A percentile compares a stretch with the other conserved stretches of the same genome.
Evolutionary conservation across 2,113 vertebrate genomes (phyloP).

Genomic region (Oplegnathus fasciatus): DNA sequence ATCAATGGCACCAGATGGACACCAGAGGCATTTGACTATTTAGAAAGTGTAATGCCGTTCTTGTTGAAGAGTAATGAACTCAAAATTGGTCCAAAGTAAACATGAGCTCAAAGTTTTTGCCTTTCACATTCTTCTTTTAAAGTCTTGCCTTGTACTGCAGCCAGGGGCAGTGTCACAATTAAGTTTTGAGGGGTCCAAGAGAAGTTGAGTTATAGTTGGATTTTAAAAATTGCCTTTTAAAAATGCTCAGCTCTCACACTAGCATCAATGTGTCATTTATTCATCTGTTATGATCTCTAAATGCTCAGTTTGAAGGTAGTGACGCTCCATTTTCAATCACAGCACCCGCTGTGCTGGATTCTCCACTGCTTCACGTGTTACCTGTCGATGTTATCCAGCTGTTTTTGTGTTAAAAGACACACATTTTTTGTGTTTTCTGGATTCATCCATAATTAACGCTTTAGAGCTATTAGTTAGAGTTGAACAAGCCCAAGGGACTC

Average conservation of each 20-base stretch:
- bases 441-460: neutral
- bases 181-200: neutral
- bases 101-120: neutral
- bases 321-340: neutral
- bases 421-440: neutral
- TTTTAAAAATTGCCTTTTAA: neutral
- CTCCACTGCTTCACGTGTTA: neutral
- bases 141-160: neutral
- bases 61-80: constrained; percentile 11
- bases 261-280: neutral
- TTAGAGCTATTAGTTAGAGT: neutral
- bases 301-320: neutral
- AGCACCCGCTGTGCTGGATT: constrained; percentile 1
- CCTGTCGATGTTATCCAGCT: neutral
- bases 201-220: neutral
- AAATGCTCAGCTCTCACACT: neutral
- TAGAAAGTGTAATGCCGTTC: neutral
- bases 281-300: neutral
- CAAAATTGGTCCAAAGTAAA: constrained; percentile 4
- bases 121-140: neutral
- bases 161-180: neutral
- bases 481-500: neutral
- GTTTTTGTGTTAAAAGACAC: neutral
- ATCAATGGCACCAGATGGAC: constrained; percentile 35
- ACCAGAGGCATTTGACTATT: constrained; percentile 10